phyloP scores from a whole-genome alignment of 2,888 invertebrate species.

The Zygothrica quintamaculata region DNA sequence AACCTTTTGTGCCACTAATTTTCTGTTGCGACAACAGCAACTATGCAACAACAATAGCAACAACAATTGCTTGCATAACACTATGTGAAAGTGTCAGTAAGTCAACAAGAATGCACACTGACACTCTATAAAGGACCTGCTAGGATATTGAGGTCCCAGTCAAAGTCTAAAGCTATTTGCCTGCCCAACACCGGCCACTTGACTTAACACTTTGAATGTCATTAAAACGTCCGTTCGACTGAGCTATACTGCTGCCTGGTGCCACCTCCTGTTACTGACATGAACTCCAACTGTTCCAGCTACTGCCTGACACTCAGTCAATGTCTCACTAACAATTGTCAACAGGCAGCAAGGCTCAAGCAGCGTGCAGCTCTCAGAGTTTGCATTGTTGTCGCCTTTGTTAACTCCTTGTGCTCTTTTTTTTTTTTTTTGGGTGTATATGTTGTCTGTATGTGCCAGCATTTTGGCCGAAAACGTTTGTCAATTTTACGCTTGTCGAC shows the following conservation, averaged over 20 bases:
- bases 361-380: slow-evolving; percentile 63
- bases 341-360: slow-evolving; percentile 75
- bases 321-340: slow-evolving; percentile 81
- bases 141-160: slow-evolving; percentile 26
- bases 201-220: slow-evolving; percentile 79
- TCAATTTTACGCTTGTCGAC: slow-evolving; percentile 79
- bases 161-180: slow-evolving; percentile 19
- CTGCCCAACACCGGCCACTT: slow-evolving; percentile 51
- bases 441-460: slow-evolving; percentile 50
- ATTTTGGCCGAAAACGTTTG: slow-evolving; percentile 71
- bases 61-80: slow-evolving; percentile 40
- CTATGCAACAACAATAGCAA: slow-evolving; percentile 8
- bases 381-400: slow-evolving; percentile 49
- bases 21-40: slow-evolving; percentile 47
- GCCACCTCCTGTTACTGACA: not conserved
- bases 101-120: slow-evolving; percentile 78
- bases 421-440: slow-evolving; percentile 7
- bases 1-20: slow-evolving; percentile 68
- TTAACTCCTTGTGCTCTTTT: slow-evolving; percentile 17
- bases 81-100: slow-evolving; percentile 74
- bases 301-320: slow-evolving; percentile 69
- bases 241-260: slow-evolving; percentile 14
- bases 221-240: slow-evolving; percentile 61
- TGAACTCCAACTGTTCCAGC: not conserved
- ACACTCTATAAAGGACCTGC: slow-evolving; percentile 51